These are phyloP conservation scores for Manis crassicaudata DNA, from an alignment of 2,797 vertebrate species.

Conservation along the genomic window DNA sequence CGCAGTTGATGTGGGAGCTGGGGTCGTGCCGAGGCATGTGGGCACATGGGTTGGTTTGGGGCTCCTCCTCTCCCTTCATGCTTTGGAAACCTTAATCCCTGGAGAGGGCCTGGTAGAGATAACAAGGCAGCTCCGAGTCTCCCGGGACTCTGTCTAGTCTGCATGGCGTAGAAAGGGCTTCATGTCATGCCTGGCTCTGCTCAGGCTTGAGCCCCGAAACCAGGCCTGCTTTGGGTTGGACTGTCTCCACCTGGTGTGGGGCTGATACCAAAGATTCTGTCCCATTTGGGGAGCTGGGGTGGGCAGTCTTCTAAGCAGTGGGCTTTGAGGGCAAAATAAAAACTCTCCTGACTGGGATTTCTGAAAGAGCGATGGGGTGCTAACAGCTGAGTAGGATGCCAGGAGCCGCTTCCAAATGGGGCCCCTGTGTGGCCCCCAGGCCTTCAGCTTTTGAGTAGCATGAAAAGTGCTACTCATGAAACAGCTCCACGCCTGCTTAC, in stretches of 20 bases:
- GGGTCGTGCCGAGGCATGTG: not conserved
- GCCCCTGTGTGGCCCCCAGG: too few relatives aligned
- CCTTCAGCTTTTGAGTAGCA: too few relatives aligned
- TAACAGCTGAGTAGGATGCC: not conserved
- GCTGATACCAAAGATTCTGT: not conserved
- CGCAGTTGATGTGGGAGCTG: not conserved
- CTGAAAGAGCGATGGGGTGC: not conserved
- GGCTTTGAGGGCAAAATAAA: not conserved
- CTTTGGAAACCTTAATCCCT: not conserved
- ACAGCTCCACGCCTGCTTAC: too few relatives aligned
- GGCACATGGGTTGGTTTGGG: not conserved
- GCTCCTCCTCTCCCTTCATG: too few relatives aligned
- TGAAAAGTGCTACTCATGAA: too few relatives aligned
- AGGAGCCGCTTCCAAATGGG: not conserved
- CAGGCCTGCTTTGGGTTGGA: not conserved
- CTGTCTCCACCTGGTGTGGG: not conserved
- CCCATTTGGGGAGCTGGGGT: fast-evolving
- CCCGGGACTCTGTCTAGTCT: not conserved
- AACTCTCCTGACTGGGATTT: not conserved
- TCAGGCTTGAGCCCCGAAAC: not conserved
- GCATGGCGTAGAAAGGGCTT: not conserved
- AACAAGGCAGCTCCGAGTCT: not conserved
- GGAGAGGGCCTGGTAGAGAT: not conserved
- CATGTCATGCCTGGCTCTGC: not conserved
- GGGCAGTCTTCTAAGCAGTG: not conserved